A percentile compares a stretch with the other conserved stretches of the same genome.
Conservation (phyloP, 2,113 vertebrate species). For the Nannobrachium achirus region DNA sequence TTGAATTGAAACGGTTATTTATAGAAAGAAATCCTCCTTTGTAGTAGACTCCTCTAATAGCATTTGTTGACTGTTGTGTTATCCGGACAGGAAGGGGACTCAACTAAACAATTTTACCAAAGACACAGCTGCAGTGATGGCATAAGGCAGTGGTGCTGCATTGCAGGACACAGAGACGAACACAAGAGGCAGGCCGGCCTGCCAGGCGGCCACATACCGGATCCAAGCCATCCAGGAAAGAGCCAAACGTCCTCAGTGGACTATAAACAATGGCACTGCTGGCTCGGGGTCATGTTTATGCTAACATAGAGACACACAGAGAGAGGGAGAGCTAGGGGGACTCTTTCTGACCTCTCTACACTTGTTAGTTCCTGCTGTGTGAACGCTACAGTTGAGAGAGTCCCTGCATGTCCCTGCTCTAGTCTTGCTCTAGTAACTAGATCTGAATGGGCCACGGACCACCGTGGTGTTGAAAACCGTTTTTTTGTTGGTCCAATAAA, state of each 20-base stretch:
- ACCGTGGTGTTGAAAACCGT: neutral
- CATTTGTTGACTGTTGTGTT: constrained; percentile 19
- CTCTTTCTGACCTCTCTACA: constrained; percentile 13
- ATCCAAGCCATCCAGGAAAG: constrained; percentile 71
- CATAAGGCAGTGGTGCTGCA: constrained; percentile 13
- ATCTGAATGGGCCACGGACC: constrained; percentile 18
- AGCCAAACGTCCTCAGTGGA: constrained; percentile 59
- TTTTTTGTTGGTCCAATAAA: neutral
- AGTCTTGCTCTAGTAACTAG: constrained; percentile 11
- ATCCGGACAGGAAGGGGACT: constrained; percentile 22
- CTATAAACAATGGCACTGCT: constrained; percentile 65
- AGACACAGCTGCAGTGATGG: constrained; percentile 7
- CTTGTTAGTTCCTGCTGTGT: constrained; percentile 44
- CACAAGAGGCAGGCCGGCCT: constrained; percentile 1
- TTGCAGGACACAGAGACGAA: constrained; percentile 25
- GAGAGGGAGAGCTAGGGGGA: constrained; percentile 18
- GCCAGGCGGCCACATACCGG: constrained; percentile 56
- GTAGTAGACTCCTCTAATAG: neutral
- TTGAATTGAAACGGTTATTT: neutral
- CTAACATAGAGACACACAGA: constrained; percentile 39
- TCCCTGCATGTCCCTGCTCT: neutral
- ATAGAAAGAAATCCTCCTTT: neutral
- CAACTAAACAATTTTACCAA: constrained; percentile 8
- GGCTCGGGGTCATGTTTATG: constrained; percentile 61
- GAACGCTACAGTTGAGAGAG: constrained; percentile 1